Evolutionary conservation across 2,113 vertebrate species (phyloP), one percentile per base, ranked within the genome.

Genomic region (Chamaea fasciata): DNA sequence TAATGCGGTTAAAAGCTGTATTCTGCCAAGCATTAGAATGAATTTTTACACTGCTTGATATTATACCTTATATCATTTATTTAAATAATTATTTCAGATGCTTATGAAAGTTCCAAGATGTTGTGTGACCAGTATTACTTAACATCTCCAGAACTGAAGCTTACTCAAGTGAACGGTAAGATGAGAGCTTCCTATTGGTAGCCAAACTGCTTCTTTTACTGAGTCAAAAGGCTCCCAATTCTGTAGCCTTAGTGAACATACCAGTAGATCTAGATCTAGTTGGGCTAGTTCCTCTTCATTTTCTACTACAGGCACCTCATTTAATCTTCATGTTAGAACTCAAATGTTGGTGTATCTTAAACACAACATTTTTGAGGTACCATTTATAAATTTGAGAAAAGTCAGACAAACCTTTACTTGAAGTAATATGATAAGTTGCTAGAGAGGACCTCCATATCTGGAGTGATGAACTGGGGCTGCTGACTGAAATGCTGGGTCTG

Each of bases 51-150:
- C 35, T 55, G 21, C 15, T 31, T 83, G 27, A 20, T 52, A 31
- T 22, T 35, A 12, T 15, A 33, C 5, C 60, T 87, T 8, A 56
- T 1, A 3, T 68, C 3, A 27, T 67, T 49, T 52, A 68, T 79
- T 94, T 62, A 64, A 92, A 94, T 89, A 74, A 89, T 57, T 87
- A 67, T 97, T 98, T 33, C 95, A 99, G 99, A 99, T 97, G 99
- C 99, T 53, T 99, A 98, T 88, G 98, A 99, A 90, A 98, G 98
- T 50, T 97, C 99, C 52, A 99, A 98, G 96, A 96, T 99, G 99
- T 98, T 99, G 78, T 99, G 99, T 97, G 99, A 99, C 95, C 99
- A 99, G 97, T 99, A 99, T 97, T 99, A 99, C 89, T 97, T 99
- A 89, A 98, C 98, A 42, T 99, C 99, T 71, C 99, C 99, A 49